Percentiles rank a stretch among this genome's conserved stretches.
phyloP scores from a whole-genome alignment of 2,888 invertebrate species.

The Anticlea derivata region DNA sequence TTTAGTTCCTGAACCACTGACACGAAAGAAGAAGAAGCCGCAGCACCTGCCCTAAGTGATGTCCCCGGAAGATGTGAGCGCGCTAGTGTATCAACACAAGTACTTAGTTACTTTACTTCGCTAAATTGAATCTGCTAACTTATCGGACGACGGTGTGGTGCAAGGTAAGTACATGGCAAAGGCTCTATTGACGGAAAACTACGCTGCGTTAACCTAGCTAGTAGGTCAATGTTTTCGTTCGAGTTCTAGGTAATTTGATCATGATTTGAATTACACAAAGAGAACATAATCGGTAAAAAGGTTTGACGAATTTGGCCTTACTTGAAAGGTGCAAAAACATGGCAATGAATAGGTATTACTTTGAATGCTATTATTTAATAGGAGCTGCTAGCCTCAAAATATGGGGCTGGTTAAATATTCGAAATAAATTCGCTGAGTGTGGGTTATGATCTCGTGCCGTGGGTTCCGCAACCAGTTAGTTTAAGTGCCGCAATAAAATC shows the following conservation, averaged over 20 bases:
- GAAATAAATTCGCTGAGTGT: no score
- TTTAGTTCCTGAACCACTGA: no score
- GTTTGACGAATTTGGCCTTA: constrained; percentile 19
- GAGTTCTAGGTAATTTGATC: constrained; percentile 10
- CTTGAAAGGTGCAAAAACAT: constrained; percentile 16
- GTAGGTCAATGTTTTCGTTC: constrained; percentile 50
- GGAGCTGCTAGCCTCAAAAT: no score
- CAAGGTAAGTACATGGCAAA: constrained; percentile 47
- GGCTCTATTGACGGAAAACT: constrained; percentile 48
- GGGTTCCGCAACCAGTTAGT: no score
- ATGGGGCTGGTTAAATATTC: no score
- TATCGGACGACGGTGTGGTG: constrained; percentile 28
- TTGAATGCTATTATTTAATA: background rate
- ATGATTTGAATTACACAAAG: constrained; percentile 20
- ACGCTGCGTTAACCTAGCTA: constrained; percentile 30
- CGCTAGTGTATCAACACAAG: background rate
- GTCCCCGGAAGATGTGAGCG: no score
- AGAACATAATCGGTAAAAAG: constrained; percentile 14
- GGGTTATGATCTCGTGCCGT: no score
- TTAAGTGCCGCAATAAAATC: no score
- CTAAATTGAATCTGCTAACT: constrained; percentile 36
- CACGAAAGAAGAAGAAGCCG: no score
- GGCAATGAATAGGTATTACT: background rate
- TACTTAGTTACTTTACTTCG: constrained; percentile 3
- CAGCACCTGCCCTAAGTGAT: no score